Evolutionary conservation across 92 coral and sea anemone genomes (phyloP), one percentile per base, ranked within the genome.

Genomic region (Bergia puertoricense): DNA sequence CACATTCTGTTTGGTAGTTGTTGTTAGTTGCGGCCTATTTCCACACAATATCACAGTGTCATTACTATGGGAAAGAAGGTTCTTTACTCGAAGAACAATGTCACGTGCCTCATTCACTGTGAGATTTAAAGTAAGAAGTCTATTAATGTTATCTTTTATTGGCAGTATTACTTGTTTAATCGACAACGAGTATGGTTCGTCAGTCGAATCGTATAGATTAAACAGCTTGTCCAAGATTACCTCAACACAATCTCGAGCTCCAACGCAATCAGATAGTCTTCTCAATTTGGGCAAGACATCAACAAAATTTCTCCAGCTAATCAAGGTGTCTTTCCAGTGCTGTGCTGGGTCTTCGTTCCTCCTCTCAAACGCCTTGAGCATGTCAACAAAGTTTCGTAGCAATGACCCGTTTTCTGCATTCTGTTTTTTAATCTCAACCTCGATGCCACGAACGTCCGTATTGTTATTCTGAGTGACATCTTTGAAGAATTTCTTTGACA

Each of bases 21-120:
- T 56, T 5, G 42, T 59, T 41, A 92, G 82, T 9, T 65, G 68
- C 51, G 94, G 94, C 76, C 51, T 57, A 9, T 69, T 86, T 22
- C 94, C 94, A 80, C 94, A 92, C 66, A 92, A 73, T 18, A 92
- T 84, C 39, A 86, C 81, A 41, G 74, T 75, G 79, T 92, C 92
- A 6, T 71, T 86, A 78, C 54, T 77, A 0, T 36, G 80, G 30
- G 30, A 50, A 4, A 90, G 5, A 36, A 90, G 74, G 3, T 50
- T 8, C 41, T 69, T 69, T 2, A 88, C 80, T 39, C 54, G 80
- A 40, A 40, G 18, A n/a, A 74, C 65, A 40, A 41, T 50, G 1
- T 56, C 74, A 22, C 74, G 45, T 62, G 81, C 39, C 4, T 43
- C 43, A 20, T 72, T 37, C n/a, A 80, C 4, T 0, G 86, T 1